Evolutionary conservation across 1,140 invertebrate genomes (phyloP).

Genomic region (Drosophila neocordata): DNA sequence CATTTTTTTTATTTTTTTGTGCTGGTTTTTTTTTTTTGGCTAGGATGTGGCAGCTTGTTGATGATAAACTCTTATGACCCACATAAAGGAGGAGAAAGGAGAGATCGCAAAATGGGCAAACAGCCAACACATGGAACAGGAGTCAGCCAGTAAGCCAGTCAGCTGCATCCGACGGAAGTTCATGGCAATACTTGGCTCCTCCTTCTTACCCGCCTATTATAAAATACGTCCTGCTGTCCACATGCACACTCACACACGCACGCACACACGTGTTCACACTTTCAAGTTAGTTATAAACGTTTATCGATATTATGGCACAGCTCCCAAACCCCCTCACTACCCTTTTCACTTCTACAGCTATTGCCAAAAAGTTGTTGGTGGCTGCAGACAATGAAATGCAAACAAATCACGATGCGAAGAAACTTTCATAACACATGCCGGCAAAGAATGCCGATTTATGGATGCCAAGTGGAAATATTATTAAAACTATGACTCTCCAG

Average conservation of each 20-base stretch:
- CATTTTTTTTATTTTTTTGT: constrained; percentile 13
- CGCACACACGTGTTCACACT: constrained; percentile 44
- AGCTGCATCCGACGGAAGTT: constrained; percentile 75
- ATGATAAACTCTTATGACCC: constrained; percentile 79
- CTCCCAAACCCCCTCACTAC: neutral
- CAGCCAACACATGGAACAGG: constrained; percentile 25
- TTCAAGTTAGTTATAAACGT: constrained; percentile 77
- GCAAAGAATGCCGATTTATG: constrained; percentile 72
- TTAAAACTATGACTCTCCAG: constrained; percentile 46
- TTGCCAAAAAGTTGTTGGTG: constrained; percentile 44
- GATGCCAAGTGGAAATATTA: constrained; percentile 72
- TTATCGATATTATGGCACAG: constrained; percentile 73
- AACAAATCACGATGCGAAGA: constrained; percentile 68
- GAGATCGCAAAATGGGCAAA: constrained; percentile 33
- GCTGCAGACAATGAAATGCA: constrained; percentile 75
- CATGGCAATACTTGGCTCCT: constrained; percentile 63
- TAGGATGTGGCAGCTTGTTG: constrained; percentile 76
- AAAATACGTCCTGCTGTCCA: constrained; percentile 2
- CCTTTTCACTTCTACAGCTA: neutral
- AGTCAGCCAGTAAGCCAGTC: constrained; percentile 16
- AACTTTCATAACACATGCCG: constrained; percentile 64
- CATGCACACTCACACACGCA: constrained; percentile 14
- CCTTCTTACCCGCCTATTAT: neutral
- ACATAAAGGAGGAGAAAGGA: constrained; percentile 35
- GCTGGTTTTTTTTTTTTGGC: constrained; percentile 48